Base-by-base conservation (phyloP, 35 echinoderm and acorn worm genomes). In the Anneissia japonica region DNA sequence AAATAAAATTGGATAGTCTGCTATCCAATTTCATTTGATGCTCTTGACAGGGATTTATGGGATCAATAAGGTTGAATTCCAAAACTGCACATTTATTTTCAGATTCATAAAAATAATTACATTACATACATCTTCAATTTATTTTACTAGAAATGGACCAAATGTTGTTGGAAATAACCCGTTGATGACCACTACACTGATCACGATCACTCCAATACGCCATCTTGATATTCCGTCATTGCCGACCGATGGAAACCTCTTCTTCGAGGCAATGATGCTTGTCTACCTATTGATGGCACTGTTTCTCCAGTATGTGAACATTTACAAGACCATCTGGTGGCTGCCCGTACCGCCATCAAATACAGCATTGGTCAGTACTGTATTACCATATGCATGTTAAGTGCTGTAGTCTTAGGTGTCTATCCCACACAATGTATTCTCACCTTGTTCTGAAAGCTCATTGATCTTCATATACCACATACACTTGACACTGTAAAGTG, bases 251-350 rank as follows among this genome's bases (percentile, higher is more conserved):
- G 79, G 89, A 75, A 94, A 88, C 75, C 80, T 94, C 31, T 77
- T 87, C 41, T 99, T 99, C 90, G 96, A 94, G 55, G 31, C 88
- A 3, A 81, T 87, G 33, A 84, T 93, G 19, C 86, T 99, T 19
- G 73, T 99, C 81, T 94, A 99, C 83, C 84, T 99, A 17, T 81
- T 97, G 79, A 98, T 92, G 30, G 95, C 92, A 6, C 86, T 98
- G 4, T 98, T 93, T 36, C 79, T 98, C 40, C 95, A 98, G 82
- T 98, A 98, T 43, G 86, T 98, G 16, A 98, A 98, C 84, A 98
- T 98, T 89, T 98, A 99, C 82, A 93, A 91, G 85, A 99, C 92
- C 4, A 89, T 90, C 32, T 99, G 91, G 91, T 98, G 95, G 95
- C 46, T 93, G 46, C 86, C 89, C 28, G 41, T 83, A 10, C 88